Percentiles rank a stretch among this genome's conserved stretches.
Evolutionary conservation across 2,113 vertebrate genomes (phyloP).

Genomic region (Campylomormyrus tamandua): DNA sequence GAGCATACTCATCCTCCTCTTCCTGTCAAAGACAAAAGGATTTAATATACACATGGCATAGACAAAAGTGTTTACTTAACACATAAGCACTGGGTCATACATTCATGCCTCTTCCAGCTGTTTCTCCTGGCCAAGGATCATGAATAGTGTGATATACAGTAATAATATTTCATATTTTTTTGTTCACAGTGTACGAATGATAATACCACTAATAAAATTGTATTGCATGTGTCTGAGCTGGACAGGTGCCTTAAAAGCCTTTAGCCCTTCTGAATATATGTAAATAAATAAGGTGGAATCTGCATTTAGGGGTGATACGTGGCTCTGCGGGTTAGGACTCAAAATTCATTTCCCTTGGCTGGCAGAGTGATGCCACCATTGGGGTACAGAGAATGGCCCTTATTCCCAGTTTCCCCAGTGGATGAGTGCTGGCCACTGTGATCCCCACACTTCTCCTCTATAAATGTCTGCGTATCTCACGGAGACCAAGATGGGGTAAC

Average conservation of each 20-base stretch:
- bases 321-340: not conserved
- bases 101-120: not conserved
- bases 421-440: not conserved
- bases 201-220: not conserved
- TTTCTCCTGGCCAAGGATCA: not conserved
- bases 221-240: not conserved
- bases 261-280: not conserved
- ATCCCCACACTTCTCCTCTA: not conserved
- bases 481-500: not conserved
- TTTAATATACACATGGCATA: not conserved
- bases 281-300: not conserved
- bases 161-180: not conserved
- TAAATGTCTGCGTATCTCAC: not conserved
- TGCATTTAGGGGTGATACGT: not conserved
- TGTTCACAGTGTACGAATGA: not conserved
- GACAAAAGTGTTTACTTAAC: not conserved
- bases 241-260: not conserved
- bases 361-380: not conserved
- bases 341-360: not conserved
- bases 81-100: not conserved
- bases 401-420: not conserved
- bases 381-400: not conserved
- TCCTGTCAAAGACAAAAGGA: conserved; percentile 41
- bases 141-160: not conserved
- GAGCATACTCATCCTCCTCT: conserved; percentile 76